Percentiles rank a stretch among this genome's conserved stretches.
These are phyloP conservation scores for Chelmon rostratus DNA, from an alignment of 2,797 vertebrate genomes.

Conservation along the genomic window DNA sequence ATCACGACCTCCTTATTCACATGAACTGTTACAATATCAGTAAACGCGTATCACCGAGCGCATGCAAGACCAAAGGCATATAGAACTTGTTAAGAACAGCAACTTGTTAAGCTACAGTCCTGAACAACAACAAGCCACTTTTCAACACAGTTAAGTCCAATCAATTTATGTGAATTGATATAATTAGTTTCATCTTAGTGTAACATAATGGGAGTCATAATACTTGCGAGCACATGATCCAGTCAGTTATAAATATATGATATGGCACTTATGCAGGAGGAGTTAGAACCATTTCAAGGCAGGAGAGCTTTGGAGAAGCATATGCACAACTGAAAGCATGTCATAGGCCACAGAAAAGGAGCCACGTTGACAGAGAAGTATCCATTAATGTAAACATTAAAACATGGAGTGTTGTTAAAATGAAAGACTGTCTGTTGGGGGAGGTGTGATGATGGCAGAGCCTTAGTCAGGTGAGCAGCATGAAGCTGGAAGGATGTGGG, in stretches of 20 bases:
- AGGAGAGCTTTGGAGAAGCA: slow-evolving; percentile 41
- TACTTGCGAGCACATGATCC: slow-evolving; percentile 72
- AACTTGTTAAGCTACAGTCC: slow-evolving; percentile 28
- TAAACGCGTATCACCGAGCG: slow-evolving; percentile 55
- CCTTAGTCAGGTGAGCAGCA: slow-evolving; percentile 29
- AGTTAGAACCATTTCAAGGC: slow-evolving; percentile 39
- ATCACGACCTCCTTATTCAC: slow-evolving; percentile 64
- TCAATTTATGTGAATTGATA: slow-evolving; percentile 40
- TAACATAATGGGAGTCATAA: slow-evolving; percentile 64
- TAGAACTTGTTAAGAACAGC: slow-evolving; percentile 35
- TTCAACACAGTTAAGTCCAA: slow-evolving; percentile 33
- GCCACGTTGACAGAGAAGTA: slow-evolving; percentile 40
- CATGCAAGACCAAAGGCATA: slow-evolving; percentile 75
- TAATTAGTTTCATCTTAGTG: slow-evolving; percentile 56
- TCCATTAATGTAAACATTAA: slow-evolving; percentile 74
- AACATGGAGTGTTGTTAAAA: slow-evolving; percentile 58
- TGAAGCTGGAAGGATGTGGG: slow-evolving; percentile 34
- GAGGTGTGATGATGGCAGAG: slow-evolving; percentile 8
- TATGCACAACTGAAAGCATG: slow-evolving; percentile 40
- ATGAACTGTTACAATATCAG: slow-evolving; percentile 52
- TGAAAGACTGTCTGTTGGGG: slow-evolving; percentile 34
- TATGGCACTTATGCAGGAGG: slow-evolving; percentile 80
- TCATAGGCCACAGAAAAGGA: slow-evolving; percentile 61
- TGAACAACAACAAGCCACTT: slow-evolving; percentile 54
- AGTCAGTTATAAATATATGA: slow-evolving; percentile 75